Evolutionary conservation across 2,797 vertebrate species (phyloP), one percentile per base, ranked within the genome.

Genomic region (Rhynchotus rufescens): DNA sequence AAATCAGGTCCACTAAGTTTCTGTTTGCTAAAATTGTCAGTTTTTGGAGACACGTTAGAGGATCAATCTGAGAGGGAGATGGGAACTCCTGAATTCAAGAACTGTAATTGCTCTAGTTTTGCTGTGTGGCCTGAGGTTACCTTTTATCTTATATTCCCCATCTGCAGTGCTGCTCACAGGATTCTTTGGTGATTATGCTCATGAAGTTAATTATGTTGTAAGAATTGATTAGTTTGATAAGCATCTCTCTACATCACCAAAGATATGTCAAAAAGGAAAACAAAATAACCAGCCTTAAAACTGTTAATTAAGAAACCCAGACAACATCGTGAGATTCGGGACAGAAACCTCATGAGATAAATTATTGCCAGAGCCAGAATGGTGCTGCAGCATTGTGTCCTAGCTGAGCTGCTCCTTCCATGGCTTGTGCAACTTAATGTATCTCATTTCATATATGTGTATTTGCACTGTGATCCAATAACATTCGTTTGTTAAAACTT

Each of bases 161-260:
- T 74, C 72, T 89, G 86, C 8, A n/a, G 38, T 26, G 61, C 28
- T 59, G 60, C 52, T 92, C 30, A 28, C 40, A 71, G 80, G 56
- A 66, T n/a, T 23, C 54, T 83, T 86, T 73, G 59, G 73, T 80
- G 84, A 88, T 92, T 82, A 72, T 75, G 81, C 73, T 75, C 79
- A 62, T 78, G 40, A 83, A 76, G 30, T 76, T 88, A 94, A 91
- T 80, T 87, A 73, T 77, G 88, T 91, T 22, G 59, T 88, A 85
- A 85, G 51, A 66, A 78, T 44, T 49, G 81, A 86, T 78, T 80
- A 87, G 80, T 87, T 89, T 44, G 22, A 66, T 87, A 34, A 72
- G 66, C 51, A 86, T 87, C 47, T 75, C 42, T 57, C 15, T 1
- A 14, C 45, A 76, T 72, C 30, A 76, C 52, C 14, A 76, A 73